phyloP scores from a whole-genome alignment of 1,140 invertebrate genomes.

The Mycetomoellerius zeteki region DNA sequence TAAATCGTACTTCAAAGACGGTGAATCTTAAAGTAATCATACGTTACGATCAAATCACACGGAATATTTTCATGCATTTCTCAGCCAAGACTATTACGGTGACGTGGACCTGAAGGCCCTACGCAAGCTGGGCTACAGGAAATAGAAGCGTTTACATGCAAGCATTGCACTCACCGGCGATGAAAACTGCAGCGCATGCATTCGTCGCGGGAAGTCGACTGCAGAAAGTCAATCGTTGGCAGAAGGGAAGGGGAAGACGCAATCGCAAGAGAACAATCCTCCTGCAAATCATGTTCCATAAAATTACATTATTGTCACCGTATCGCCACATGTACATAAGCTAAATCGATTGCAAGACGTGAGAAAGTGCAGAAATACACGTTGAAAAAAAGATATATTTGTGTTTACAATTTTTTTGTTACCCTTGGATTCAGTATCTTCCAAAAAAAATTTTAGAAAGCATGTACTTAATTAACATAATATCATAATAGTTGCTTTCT shows the following conservation, averaged over 20 bases:
- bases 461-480: background rate
- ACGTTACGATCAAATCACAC: conserved; percentile 29
- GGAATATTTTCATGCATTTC: conserved; percentile 74
- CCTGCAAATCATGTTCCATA: conserved; percentile 6
- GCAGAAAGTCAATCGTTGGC: background rate
- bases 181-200: conserved; percentile 38
- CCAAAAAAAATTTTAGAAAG: background rate
- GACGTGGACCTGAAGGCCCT: conserved; percentile 93
- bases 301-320: conserved; percentile 10
- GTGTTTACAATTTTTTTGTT: background rate
- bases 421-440: background rate
- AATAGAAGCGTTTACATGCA: conserved; percentile 71
- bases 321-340: conserved; percentile 36
- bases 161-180: conserved; percentile 63
- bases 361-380: conserved; percentile 15
- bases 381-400: background rate
- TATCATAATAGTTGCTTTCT: background rate
- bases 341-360: background rate
- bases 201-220: background rate
- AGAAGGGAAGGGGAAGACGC: background rate
- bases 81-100: conserved; percentile 95
- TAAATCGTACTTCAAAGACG: background rate
- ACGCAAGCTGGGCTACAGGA: conserved; percentile 91
- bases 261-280: background rate
- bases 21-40: background rate